Evolutionary conservation across 2,888 invertebrate genomes (phyloP), one percentile per base, ranked within the genome.

Genomic region (Xanthia icteritia): DNA sequence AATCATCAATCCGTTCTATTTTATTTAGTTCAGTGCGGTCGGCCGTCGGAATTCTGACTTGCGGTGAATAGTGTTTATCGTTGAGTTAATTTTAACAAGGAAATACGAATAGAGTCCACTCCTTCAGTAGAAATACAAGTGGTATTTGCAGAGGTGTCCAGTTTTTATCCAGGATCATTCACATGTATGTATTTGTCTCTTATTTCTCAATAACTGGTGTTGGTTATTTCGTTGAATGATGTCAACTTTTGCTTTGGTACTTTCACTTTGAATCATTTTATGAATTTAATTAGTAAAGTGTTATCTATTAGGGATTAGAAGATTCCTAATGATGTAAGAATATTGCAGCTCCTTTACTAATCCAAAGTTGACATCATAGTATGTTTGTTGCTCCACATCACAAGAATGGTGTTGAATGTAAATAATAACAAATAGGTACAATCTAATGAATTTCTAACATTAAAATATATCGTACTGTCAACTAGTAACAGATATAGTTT

Each of bases 231-330:
- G 76, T 86, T 82, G 88, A 90, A 91, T 93, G 92, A 92, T 93
- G 93, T 93, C 93, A 93, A 94, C 91, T 92, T 92, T 92, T 91
- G 82, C 83, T 86, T 78, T 80, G 84, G 86, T 90, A 93, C 92
- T 93, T 93, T 93, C 92, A 92, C 92, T 92, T 92, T 86, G 86
- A 76, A 89, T 85, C 73, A 80, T 81, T 88, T 72, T 76, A 75
- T 60, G 69, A 77, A 85, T 81, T 64, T 63, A 58, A 71, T 79
- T 66, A 78, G n/a, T 83, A 60, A 0, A 60, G 13, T 72, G 42
- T 69, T 85, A 67, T 71, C 36, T 70, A n/a, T 45, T 48, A 75
- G 0, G 54, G 63, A 67, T 54, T 58, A 66, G 5, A 51, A 73
- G 64, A n/a, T 68, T 73, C 56, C 0, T 61, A 73, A 17, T 82